These are phyloP conservation scores for Pachyramphus minor DNA, from an alignment of 2,113 vertebrate species.

Conservation along the genomic window DNA sequence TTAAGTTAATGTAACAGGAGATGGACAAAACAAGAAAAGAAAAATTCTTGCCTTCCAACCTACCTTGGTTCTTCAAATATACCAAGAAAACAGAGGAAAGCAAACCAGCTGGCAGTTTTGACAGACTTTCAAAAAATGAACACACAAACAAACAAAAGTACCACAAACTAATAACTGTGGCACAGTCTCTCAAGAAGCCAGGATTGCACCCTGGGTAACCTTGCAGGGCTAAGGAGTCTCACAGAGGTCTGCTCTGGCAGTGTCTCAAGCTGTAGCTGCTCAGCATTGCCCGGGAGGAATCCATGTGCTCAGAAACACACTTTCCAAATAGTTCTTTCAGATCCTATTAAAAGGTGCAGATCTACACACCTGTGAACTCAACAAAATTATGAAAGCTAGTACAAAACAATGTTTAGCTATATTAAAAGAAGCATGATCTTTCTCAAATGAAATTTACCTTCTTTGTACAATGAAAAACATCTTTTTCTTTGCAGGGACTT, in stretches of 20 bases:
- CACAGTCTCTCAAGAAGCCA: background rate
- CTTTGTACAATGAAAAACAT: background rate
- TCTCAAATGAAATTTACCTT: background rate
- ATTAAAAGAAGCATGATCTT: background rate
- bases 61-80: background rate
- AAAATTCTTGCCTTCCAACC: background rate
- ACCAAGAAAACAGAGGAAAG: background rate
- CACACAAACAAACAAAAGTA: background rate
- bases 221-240: background rate
- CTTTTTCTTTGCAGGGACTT: background rate
- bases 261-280: background rate
- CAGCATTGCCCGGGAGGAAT: background rate
- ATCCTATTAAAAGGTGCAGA: background rate
- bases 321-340: background rate
- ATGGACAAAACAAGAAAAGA: background rate
- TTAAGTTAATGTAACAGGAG: background rate
- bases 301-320: accelerated
- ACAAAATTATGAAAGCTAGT: background rate
- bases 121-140: background rate
- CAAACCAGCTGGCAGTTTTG: background rate
- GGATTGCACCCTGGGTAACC: background rate
- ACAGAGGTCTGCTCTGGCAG: background rate
- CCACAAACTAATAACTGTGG: background rate
- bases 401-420: background rate
- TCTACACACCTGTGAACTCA: background rate